phyloP scores from a whole-genome alignment of 2,113 vertebrate species.

The Climacteris rufus region DNA sequence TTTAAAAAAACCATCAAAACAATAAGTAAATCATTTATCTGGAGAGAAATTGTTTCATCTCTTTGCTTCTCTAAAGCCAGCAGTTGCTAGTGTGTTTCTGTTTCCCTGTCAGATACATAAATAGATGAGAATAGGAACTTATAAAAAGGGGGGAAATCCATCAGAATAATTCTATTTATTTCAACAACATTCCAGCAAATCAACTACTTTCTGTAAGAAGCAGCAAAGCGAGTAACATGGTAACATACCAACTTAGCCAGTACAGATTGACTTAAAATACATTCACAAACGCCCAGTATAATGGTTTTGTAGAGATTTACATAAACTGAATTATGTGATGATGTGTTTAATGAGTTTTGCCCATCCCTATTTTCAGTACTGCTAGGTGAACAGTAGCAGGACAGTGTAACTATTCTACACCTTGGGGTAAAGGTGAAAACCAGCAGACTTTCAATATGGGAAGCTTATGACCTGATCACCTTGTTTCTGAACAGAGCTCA shows the following conservation, averaged over 20 bases:
- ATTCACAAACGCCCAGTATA: neutral
- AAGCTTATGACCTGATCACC: neutral
- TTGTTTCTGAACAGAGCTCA: neutral
- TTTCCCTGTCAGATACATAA: neutral
- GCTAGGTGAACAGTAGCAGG: neutral
- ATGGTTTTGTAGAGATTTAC: neutral
- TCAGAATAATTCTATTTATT: neutral
- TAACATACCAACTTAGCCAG: neutral
- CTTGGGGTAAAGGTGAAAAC: neutral
- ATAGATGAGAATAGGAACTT: neutral
- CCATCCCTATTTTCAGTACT: neutral
- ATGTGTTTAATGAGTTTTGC: neutral
- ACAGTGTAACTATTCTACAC: fast-evolving
- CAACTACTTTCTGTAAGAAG: neutral
- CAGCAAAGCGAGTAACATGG: neutral
- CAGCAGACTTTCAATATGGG: neutral
- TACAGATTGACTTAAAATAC: neutral
- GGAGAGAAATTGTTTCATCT: neutral
- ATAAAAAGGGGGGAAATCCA: neutral
- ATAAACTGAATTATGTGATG: neutral
- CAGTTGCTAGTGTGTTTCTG: neutral
- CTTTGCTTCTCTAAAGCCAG: neutral
- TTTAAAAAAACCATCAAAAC: neutral
- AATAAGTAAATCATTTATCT: neutral
- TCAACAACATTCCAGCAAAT: neutral